These are phyloP conservation scores for Gobio gobio DNA, from an alignment of 2,113 vertebrate species.

Conservation along the genomic window DNA sequence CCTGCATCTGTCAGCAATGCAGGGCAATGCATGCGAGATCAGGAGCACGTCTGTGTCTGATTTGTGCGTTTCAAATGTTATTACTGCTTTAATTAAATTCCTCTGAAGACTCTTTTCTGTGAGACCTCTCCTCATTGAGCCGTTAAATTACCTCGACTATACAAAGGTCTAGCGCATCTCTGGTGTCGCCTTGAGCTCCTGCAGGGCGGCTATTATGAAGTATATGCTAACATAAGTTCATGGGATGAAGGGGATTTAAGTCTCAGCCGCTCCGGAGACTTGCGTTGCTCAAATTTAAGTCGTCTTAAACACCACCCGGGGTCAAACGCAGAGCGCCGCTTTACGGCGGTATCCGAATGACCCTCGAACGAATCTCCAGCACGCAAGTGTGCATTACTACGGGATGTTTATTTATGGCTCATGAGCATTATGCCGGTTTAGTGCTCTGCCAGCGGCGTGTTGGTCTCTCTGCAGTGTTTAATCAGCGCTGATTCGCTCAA, in stretches of 20 bases:
- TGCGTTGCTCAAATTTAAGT: constrained; percentile 18
- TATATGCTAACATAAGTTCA: constrained; percentile 36
- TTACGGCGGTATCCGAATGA: not conserved
- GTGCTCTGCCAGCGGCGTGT: not conserved
- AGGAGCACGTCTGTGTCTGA: constrained; percentile 39
- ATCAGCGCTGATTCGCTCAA: not conserved
- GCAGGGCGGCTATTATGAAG: constrained; percentile 38
- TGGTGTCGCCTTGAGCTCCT: constrained; percentile 39
- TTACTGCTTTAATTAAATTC: constrained; percentile 67
- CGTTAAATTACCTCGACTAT: constrained; percentile 73
- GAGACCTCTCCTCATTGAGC: constrained; percentile 71
- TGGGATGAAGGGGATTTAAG: constrained; percentile 40
- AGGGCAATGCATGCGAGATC: constrained; percentile 50
- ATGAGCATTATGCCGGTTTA: constrained; percentile 17
- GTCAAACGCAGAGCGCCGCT: constrained; percentile 11
- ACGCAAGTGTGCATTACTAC: not conserved
- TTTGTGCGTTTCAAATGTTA: constrained; percentile 58
- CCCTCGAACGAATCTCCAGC: not conserved
- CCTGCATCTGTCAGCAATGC: constrained; percentile 42
- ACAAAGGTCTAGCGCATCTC: constrained; percentile 59
- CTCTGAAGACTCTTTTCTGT: constrained; percentile 64
- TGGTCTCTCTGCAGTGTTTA: not conserved
- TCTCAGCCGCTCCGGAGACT: not conserved
- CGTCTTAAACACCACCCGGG: not conserved
- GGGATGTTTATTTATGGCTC: constrained; percentile 18